Evolutionary conservation across 2,888 invertebrate species (phyloP).

Genomic region (Pollenia angustigena): DNA sequence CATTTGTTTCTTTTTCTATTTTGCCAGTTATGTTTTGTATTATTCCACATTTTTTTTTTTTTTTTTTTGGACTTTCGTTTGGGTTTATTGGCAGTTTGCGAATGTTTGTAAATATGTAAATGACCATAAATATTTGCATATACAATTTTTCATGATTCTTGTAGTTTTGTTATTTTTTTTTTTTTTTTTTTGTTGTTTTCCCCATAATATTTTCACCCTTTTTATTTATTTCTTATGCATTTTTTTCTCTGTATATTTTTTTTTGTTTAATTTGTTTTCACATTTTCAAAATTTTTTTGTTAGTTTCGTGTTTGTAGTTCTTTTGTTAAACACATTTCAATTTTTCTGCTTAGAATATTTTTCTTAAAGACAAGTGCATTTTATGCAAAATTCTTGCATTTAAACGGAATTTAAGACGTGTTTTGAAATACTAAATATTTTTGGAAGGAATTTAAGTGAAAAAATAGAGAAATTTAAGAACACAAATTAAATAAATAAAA

Average conservation of each 20-base stretch:
- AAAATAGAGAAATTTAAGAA: neutral
- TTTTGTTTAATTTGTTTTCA: constrained; percentile 52
- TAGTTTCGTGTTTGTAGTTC: constrained; percentile 64
- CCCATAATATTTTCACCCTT: constrained; percentile 59
- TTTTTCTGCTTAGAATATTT: constrained; percentile 33
- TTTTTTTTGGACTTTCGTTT: constrained; percentile 8
- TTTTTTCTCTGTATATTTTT: constrained; percentile 8
- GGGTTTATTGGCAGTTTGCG: constrained; percentile 40
- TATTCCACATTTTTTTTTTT: constrained; percentile 16
- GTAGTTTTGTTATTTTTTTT: neutral
- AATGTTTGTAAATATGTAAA: constrained; percentile 59
- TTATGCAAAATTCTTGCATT: constrained; percentile 16
- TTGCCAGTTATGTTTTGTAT: constrained; percentile 32
- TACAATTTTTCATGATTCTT: constrained; percentile 64
- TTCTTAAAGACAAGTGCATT: constrained; percentile 53
- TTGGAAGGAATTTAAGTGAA: neutral
- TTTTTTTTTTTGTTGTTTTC: too few relatives aligned
- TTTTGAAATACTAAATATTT: constrained; percentile 20
- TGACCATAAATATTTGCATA: constrained; percentile 65
- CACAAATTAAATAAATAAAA: neutral
- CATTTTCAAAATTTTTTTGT: constrained; percentile 47
- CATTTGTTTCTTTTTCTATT: constrained; percentile 31
- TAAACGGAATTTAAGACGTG: constrained; percentile 38
- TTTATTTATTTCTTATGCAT: neutral
- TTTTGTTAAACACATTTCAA: constrained; percentile 50